These are phyloP conservation scores for Drosophila sp. DNA, from an alignment of 1,140 invertebrate species.

Conservation along the genomic window DNA sequence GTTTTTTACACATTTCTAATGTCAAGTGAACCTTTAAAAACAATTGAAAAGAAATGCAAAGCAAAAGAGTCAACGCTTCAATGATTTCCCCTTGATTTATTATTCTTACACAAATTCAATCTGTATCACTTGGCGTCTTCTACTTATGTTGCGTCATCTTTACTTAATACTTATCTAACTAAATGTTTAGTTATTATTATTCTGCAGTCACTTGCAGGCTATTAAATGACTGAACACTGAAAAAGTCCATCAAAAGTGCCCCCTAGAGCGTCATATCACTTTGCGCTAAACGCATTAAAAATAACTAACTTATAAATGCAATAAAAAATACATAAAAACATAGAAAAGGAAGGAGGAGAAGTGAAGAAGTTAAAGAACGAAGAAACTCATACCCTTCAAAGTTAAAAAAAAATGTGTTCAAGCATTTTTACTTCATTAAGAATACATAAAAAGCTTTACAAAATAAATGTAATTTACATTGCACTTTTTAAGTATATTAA, in stretches of 20 bases:
- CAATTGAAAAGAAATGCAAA: slow-evolving; percentile 17
- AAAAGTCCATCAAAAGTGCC: slow-evolving; percentile 53
- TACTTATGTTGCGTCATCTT: background rate
- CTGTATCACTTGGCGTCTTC: background rate
- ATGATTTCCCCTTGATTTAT: background rate
- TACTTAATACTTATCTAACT: slow-evolving; percentile 21
- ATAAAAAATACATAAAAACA: slow-evolving; percentile 16
- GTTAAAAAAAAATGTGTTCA: background rate
- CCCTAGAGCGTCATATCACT: slow-evolving; percentile 39
- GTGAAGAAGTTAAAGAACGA: background rate
- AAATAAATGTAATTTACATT: background rate
- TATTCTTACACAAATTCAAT: background rate
- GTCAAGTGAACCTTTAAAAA: slow-evolving; percentile 53
- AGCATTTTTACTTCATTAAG: background rate
- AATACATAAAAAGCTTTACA: background rate
- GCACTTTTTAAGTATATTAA: too few species aligned
- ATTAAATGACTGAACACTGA: slow-evolving; percentile 22
- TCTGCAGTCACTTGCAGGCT: slow-evolving; percentile 9
- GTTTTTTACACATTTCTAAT: slow-evolving; percentile 46
- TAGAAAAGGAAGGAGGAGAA: background rate
- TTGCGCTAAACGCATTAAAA: slow-evolving; percentile 33
- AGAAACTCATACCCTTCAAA: background rate
- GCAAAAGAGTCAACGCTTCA: slow-evolving; percentile 48
- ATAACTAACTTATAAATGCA: slow-evolving; percentile 12
- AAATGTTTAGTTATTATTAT: slow-evolving; percentile 17